A percentile compares a stretch with the other conserved stretches of the same genome.
These are phyloP conservation scores for Thaleichthys pacificus DNA, from an alignment of 2,797 vertebrate genomes.

Conservation along the genomic window DNA sequence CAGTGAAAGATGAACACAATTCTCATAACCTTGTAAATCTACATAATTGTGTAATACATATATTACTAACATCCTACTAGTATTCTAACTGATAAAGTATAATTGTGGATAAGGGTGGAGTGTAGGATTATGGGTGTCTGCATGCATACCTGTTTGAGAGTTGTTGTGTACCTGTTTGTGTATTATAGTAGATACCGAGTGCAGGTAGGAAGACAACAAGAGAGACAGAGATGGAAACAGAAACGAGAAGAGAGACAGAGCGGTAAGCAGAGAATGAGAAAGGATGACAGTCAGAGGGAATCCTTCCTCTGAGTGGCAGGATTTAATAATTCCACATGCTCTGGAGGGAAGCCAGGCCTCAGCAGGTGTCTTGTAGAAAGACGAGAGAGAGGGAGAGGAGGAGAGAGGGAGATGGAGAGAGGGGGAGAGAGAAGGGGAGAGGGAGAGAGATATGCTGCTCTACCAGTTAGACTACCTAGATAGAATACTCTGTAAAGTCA, in stretches of 20 bases:
- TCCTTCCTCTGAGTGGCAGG: slow-evolving; percentile 54
- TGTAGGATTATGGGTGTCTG: background rate
- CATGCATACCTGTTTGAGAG: background rate
- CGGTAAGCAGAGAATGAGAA: background rate
- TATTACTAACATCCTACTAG: no score
- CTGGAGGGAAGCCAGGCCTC: background rate
- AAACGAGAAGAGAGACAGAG: background rate
- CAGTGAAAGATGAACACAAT: background rate
- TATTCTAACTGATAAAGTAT: background rate
- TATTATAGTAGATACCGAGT: background rate
- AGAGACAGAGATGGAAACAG: no score
- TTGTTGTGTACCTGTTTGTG: background rate
- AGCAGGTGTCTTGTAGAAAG: background rate
- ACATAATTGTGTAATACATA: no score
- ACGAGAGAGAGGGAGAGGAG: background rate
- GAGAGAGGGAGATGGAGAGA: background rate
- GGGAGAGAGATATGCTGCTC: no score
- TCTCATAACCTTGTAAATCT: background rate
- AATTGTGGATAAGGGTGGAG: background rate
- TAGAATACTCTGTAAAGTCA: no score
- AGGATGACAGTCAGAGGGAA: slow-evolving; percentile 45
- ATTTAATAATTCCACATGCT: slow-evolving; percentile 2
- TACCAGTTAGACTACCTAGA: no score
- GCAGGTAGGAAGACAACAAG: no score
- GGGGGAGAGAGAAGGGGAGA: background rate